Base-by-base conservation (phyloP, 2,888 invertebrate genomes). In the Pyrrhosoma nymphula region DNA sequence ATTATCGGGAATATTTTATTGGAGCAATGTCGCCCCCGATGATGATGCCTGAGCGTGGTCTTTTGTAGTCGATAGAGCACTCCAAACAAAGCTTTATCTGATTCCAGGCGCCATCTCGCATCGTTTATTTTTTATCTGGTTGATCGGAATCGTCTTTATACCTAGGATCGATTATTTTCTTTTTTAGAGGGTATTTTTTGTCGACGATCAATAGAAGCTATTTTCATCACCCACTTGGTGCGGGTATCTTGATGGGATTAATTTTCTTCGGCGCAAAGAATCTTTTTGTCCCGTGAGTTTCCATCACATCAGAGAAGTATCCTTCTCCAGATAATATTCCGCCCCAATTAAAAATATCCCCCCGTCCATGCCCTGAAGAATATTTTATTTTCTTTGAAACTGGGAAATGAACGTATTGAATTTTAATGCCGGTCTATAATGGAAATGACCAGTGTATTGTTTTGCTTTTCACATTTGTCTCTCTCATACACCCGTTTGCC, bases 191-290 rank as follows among this genome's bases (percentile, higher is more conserved):
- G 10, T 35, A 8, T 82, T 82, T 82, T 82, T 35, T 26, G 35
- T 30, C 35, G 16, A 60, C 75, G 30, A 82, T 82, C 75, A 30
- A 82, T 35, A 82, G 75, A 26, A 82, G 35, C 30, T 82, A 82
- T 82, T 82, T 82, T 82, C 75, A 82, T 82, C 75, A 35, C 30
- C 35, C 75, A 30, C 35, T 82, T 82, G 35, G 75, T 82, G 75
- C 12, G 30, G 30, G 2, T 82, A 35, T 30, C 75, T 82, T 82
- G 75, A 82, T 82, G 75, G 35, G 2, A 82, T 82, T 82, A 82
- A 82, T 30, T 82, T 82, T 82, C 75, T 82, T 30, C 30, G 75
- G 35, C 35, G 30, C 14, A 82, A 82, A 82, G 35, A 69, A 69
- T n/a, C 69, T 69, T 20, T 18, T 18, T 14, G 16, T 18, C 23